Base-by-base conservation (phyloP, 2,888 invertebrate genomes). In the Sicus ferrugineus region DNA sequence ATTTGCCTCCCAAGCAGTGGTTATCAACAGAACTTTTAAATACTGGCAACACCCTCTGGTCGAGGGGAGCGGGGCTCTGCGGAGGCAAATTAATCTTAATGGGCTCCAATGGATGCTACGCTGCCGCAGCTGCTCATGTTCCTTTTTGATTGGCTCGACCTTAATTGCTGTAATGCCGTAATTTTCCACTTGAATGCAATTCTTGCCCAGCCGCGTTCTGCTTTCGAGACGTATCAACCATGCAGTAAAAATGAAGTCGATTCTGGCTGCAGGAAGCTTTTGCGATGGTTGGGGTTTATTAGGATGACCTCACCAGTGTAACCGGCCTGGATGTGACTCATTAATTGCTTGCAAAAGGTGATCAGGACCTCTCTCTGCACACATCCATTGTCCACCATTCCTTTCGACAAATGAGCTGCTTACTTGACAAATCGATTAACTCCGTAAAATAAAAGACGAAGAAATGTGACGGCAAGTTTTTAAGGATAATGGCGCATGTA, bases 181-280 rank as follows among this genome's bases (percentile, higher is more conserved):
- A 80, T 79, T 80, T 80, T 80, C 77, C 75, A 75, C 76, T 71
- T 75, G 75, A 79, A 72, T 63, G 28, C 56, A 56, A 67, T 19
- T 59, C 67, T 31, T 58, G 34, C 30, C 7, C 59, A 34, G 48
- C 21, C 34, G 52, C 31, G 30, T 64, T 52, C 52, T 48, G 21
- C 30, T 16, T 19, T 61, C 26, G n/a, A 42, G 42, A 21, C 30
- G 50, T 30, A 64, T 66, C 31, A 66, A 56, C 28, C 23, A 19
- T 66, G 64, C 34, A 34, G 23, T 50, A 50, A 52, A 63, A 59
- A 59, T 30, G 67, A 46, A 42, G 67, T 19, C 28, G 42, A 56
- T 30, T 26, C 30, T 30, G 30, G 3, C 26, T 21, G 61, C 21
- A 9, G 63, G 30, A 14, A 6, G n/a, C 48, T 7, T 30, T 21